Conservation (phyloP, 2,888 invertebrate genomes). For the Lomographa bimaculata region DNA sequence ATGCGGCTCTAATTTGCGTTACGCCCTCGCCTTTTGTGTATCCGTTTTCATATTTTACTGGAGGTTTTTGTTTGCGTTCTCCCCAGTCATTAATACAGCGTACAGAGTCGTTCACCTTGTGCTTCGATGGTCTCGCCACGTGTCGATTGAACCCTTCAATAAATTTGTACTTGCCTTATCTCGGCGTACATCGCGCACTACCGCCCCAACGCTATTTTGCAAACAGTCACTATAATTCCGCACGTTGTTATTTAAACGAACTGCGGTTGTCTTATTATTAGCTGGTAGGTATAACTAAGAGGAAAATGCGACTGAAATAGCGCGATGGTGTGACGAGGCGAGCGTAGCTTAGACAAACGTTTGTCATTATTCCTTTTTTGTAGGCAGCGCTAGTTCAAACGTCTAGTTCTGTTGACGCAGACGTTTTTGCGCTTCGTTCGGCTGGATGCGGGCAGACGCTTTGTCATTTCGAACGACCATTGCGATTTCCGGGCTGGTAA, state of each 20-base stretch:
- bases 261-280: slow-evolving; percentile 55
- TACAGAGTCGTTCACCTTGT: slow-evolving; percentile 61
- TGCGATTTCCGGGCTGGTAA: slow-evolving; percentile 54
- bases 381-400: slow-evolving; percentile 46
- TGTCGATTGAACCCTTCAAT: slow-evolving; percentile 43
- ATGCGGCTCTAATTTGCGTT: slow-evolving; percentile 55
- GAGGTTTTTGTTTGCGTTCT: slow-evolving; percentile 47
- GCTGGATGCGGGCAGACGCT: slow-evolving; percentile 55
- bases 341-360: slow-evolving; percentile 42
- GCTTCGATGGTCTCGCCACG: slow-evolving; percentile 44
- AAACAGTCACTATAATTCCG: slow-evolving; percentile 46
- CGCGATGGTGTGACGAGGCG: slow-evolving; percentile 59
- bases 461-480: slow-evolving; percentile 63
- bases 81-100: slow-evolving; percentile 43
- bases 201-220: slow-evolving; percentile 38
- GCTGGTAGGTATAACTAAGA: slow-evolving; percentile 59
- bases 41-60: slow-evolving; percentile 42
- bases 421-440: slow-evolving; percentile 59
- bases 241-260: slow-evolving; percentile 45
- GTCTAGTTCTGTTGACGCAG: slow-evolving; percentile 53
- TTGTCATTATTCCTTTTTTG: slow-evolving; percentile 71
- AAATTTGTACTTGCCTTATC: slow-evolving; percentile 35
- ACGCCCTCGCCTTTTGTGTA: slow-evolving; percentile 42
- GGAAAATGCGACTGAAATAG: slow-evolving; percentile 76
- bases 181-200: slow-evolving; percentile 36